These are phyloP conservation scores for Nycticebus coucang DNA, from an alignment of 2,113 vertebrate genomes.

Conservation along the genomic window DNA sequence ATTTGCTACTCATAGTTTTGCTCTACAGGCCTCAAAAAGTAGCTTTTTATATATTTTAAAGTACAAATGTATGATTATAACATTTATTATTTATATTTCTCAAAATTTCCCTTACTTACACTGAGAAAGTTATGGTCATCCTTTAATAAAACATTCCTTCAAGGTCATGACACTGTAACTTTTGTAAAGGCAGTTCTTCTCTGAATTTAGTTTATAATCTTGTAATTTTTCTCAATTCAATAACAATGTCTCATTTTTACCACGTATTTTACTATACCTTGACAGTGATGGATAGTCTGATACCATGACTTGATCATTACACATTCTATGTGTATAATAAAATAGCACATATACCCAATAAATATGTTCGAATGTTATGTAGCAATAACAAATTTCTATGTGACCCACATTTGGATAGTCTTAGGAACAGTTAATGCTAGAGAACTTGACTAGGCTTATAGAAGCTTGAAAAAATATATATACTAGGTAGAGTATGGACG, in stretches of 20 bases:
- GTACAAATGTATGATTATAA: not conserved
- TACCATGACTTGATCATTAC: not conserved
- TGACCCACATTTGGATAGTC: not conserved
- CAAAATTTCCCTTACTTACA: not conserved
- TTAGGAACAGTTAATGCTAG: not conserved
- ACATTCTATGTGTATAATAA: not conserved
- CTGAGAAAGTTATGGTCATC: not conserved
- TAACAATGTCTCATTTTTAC: not conserved
- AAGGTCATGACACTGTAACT: not conserved
- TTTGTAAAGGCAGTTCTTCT: not conserved
- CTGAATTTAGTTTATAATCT: not conserved
- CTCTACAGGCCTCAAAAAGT: not conserved
- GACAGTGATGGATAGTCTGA: not conserved
- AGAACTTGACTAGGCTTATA: not conserved
- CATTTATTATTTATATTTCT: not conserved
- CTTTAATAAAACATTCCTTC: not conserved
- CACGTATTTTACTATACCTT: not conserved
- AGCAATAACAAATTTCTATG: not conserved
- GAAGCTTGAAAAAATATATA: not conserved
- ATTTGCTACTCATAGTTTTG: constrained; percentile 20
- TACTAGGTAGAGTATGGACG: not conserved
- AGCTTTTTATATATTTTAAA: not conserved
- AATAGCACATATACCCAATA: not conserved
- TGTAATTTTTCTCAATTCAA: not conserved
- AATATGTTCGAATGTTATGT: not conserved